Base-by-base conservation (phyloP, 2,113 vertebrate genomes). In the Platysternon megacephalum region DNA sequence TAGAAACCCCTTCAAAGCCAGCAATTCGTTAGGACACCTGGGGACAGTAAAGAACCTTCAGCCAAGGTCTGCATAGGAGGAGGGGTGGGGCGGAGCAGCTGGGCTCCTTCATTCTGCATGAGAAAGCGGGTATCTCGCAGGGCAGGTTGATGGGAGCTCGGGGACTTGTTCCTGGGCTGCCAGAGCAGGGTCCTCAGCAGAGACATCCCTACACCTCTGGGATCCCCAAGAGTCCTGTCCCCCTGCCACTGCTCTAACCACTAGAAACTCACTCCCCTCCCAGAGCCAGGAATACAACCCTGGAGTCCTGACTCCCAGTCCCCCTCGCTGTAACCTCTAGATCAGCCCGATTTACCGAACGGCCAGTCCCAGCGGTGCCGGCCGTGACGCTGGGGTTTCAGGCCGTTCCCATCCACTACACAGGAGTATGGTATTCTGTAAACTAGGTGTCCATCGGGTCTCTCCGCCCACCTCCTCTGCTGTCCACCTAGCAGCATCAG, bases 331-430 rank as follows among this genome's bases (percentile, higher is more conserved):
- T 3, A 26, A 17, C 8, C 21, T 12, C 58, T 68, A 17, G 35
- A 9, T n/a, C 35, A 19, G 35, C n/a, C 16, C 1, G 35, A n/a
- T n/a, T 68, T 39, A n/a, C 2, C 2, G 8, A 21, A n/a, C 6
- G 7, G 39, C 24, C 11, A 48, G 22, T 16, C 32, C 24, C 68
- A 13, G n/a, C 29, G n/a, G 13, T 55, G 14, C 14, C 52, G 48
- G 61, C 29, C 5, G 29, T 8, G 49, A 46, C 8, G 10, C 44
- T 14, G 35, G 22, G 6, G 29, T 72, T 28, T 55, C 46, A 22
- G 16, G 58, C n/a, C 11, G 28, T 78, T 51, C 21, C 51, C 3
- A 51, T 9, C 32, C 46, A 19, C 24, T 26, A 21, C 44, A 6
- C 29, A 35, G 48, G 28, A 79, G 44, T 8, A 12, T 6, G 24